Evolutionary conservation across 2,888 invertebrate species (phyloP).

Genomic region (Patella ulyssiponensis): DNA sequence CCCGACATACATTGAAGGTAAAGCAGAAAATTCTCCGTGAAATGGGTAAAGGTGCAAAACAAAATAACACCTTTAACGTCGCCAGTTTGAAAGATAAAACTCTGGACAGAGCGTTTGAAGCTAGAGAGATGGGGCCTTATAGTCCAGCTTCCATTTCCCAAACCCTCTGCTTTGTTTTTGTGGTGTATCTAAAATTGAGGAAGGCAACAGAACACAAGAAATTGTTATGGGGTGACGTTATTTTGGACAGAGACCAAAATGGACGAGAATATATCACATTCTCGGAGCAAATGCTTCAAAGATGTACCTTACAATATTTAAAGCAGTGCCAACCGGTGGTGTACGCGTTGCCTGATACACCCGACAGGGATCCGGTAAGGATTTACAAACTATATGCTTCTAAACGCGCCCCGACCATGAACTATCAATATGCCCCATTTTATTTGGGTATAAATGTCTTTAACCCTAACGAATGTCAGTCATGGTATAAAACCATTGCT

Average conservation of each 20-base stretch:
- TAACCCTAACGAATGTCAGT: conserved; percentile 49
- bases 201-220: conserved; percentile 64
- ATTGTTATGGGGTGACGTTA: conserved; percentile 62
- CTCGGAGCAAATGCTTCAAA: conserved; percentile 41
- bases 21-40: conserved; percentile 56
- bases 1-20: conserved; percentile 56
- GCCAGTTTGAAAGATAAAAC: conserved; percentile 47
- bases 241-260: conserved; percentile 47
- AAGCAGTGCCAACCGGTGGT: conserved; percentile 39
- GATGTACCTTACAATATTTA: conserved; percentile 32
- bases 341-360: conserved; percentile 47
- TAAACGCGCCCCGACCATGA: conserved; percentile 54
- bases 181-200: conserved; percentile 56
- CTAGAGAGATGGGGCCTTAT: conserved; percentile 62
- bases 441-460: conserved; percentile 57
- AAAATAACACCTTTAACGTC: conserved; percentile 34
- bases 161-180: conserved; percentile 59
- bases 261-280: conserved; percentile 55
- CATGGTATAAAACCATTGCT: conserved; percentile 59
- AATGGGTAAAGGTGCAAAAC: conserved; percentile 53
- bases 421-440: conserved; percentile 57
- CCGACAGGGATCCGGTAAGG: conserved; percentile 55
- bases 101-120: conserved; percentile 55
- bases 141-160: conserved; percentile 60
- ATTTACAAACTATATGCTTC: conserved; percentile 60